phyloP scores from a whole-genome alignment of 2,888 invertebrate genomes.

The Leuctra nigra region DNA sequence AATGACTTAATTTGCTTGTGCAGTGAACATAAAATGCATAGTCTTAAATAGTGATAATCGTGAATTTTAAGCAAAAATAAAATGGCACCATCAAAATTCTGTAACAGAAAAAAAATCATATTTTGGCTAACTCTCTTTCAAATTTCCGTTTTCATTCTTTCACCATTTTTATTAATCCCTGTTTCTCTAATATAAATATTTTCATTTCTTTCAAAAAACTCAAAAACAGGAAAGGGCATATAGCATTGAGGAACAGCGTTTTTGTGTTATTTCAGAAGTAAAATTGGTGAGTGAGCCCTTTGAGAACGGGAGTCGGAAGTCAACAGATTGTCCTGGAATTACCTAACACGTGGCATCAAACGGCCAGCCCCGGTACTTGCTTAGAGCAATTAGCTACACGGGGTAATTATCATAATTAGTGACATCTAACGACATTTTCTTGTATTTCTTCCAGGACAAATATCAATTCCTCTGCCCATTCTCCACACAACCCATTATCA shows the following conservation, averaged over 20 bases:
- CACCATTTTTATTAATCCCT: neutral
- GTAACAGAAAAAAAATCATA: constrained; percentile 17
- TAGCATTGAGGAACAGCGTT: constrained; percentile 29
- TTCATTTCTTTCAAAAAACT: constrained; percentile 21
- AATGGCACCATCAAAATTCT: constrained; percentile 26
- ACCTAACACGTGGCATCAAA: neutral
- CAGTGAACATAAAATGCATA: no score
- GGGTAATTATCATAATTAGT: no score
- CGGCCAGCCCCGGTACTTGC: no score
- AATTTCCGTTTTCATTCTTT: constrained; percentile 5
- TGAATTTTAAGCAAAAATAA: constrained; percentile 7
- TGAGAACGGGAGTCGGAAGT: constrained; percentile 22
- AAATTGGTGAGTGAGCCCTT: constrained; percentile 26
- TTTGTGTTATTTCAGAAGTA: constrained; percentile 25
- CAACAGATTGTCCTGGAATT: neutral
- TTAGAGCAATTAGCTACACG: no score
- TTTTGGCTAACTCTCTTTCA: constrained; percentile 21
- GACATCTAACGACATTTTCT: neutral
- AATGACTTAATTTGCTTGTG: no score
- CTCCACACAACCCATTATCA: constrained; percentile 29
- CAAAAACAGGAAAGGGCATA: constrained; percentile 27
- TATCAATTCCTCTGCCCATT: constrained; percentile 21
- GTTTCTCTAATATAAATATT: constrained; percentile 22
- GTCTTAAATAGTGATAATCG: neutral
- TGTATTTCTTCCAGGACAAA: neutral